Base-by-base conservation (phyloP, 1,140 invertebrate genomes). In the Hypsibius dujardini region DNA sequence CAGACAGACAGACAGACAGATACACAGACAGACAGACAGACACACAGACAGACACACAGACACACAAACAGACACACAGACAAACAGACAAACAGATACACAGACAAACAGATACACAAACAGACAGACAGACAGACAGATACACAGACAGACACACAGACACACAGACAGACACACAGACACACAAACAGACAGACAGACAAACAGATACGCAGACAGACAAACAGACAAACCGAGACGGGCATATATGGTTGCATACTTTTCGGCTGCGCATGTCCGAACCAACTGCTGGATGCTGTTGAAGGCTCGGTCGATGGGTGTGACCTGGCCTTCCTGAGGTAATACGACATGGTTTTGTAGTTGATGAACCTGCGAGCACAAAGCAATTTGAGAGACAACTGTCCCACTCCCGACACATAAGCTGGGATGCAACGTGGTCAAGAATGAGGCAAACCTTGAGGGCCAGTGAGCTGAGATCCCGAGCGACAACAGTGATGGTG, bases 281-380 rank as follows among this genome's bases (percentile, higher is more conserved):
- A 67, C 62, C 12, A 67, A 15, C 12, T 12, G 12, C 45, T 67
- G 62, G 45, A 67, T 67, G 3, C 12, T 67, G 42, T 67, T 67
- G 62, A 67, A 67, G 45, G 62, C 62, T 42, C 62, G 62, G 45
- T 67, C 62, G 62, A 67, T 67, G 62, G 12, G 7, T 12, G 62
- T 15, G 12, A 42, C 45, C 42, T 67, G 62, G 12, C 62, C 62
- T 15, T 67, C 62, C 50, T 12, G n/a, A 7, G 7, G n/a, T n/a
- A 56, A 7, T 56, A 12, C n/a, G 7, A 56, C 50, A 12, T 56
- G 7, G n/a, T 56, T 12, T n/a, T 56, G 50, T 56, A 56, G 50
- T 7, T 56, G 50, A 28, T 28, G 50, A 56, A 56, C 50, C 50
- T 28, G 28, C 28, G 28, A 28, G 28, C 28, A 28, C 28, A 28